phyloP scores from a whole-genome alignment of 2,888 invertebrate genomes.

The Lasius platythorax region DNA sequence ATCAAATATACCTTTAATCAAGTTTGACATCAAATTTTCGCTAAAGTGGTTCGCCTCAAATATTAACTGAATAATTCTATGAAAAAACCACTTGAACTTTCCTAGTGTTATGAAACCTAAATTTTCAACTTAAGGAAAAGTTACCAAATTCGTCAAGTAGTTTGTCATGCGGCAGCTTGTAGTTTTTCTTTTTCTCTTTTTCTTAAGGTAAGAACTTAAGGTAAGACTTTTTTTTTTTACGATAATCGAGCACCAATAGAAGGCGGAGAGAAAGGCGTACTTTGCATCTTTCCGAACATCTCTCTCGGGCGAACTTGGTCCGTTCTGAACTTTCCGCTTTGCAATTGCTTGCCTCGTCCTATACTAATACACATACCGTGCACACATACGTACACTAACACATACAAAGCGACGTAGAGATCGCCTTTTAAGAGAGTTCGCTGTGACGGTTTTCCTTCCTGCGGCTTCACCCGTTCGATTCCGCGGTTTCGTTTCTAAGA shows the following conservation, averaged over 20 bases:
- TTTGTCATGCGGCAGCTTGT: background rate
- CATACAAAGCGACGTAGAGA: background rate
- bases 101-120: background rate
- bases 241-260: background rate
- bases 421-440: background rate
- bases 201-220: background rate
- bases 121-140: background rate
- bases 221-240: background rate
- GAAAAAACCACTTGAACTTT: background rate
- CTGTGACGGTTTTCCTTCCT: background rate
- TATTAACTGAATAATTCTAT: background rate
- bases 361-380: background rate
- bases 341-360: background rate
- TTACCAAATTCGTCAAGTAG: slow-evolving; percentile 12
- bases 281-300: slow-evolving; percentile 26
- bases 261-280: slow-evolving; percentile 31
- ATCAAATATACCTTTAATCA: background rate
- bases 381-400: background rate
- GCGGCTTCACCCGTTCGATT: slow-evolving; percentile 8
- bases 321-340: slow-evolving; percentile 55
- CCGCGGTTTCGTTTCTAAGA: slow-evolving; percentile 21
- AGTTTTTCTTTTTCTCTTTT: background rate
- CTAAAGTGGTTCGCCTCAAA: background rate
- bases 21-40: background rate
- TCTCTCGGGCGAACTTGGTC: slow-evolving; percentile 54